phyloP scores from a whole-genome alignment of 2,888 invertebrate genomes.

The Hypselothyrea guttata region DNA sequence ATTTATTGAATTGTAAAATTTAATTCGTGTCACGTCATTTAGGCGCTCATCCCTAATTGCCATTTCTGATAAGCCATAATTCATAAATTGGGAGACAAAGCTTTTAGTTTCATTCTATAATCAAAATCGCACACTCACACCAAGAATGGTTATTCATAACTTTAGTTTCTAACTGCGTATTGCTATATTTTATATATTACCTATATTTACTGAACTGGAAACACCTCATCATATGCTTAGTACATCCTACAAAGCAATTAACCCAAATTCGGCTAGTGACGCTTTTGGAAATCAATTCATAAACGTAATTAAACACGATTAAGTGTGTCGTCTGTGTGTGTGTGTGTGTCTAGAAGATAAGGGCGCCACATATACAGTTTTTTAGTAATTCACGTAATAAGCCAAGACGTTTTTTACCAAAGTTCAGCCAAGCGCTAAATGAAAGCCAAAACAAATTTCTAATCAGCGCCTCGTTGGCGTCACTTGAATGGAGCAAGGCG shows the following conservation, averaged over 20 bases:
- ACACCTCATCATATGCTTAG: too few species aligned
- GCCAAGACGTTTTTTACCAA: slow-evolving; percentile 32
- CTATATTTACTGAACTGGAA: slow-evolving; percentile 9
- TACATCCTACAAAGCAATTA: too few species aligned
- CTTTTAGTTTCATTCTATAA: slow-evolving; percentile 47
- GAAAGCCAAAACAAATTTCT: slow-evolving; percentile 55
- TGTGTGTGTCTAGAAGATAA: slow-evolving; percentile 36
- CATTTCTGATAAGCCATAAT: slow-evolving; percentile 33
- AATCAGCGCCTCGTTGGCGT: slow-evolving; percentile 48
- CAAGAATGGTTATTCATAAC: slow-evolving; percentile 12
- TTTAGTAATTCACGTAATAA: slow-evolving; percentile 35
- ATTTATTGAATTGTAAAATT: not conserved
- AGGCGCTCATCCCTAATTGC: slow-evolving; percentile 10
- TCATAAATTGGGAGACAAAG: slow-evolving; percentile 26
- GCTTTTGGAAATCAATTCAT: slow-evolving; percentile 15
- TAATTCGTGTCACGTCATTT: slow-evolving; percentile 6
- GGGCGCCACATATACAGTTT: slow-evolving; percentile 13
- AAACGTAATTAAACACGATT: slow-evolving; percentile 22
- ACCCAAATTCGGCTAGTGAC: slow-evolving; percentile 24
- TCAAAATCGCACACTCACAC: slow-evolving; percentile 8
- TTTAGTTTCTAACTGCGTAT: not conserved
- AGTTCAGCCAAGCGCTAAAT: slow-evolving; percentile 55
- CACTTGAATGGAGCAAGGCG: slow-evolving; percentile 26
- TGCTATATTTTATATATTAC: not conserved
- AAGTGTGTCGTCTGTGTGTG: slow-evolving; percentile 8